Conservation (phyloP, 1,140 invertebrate genomes). For the Bilobella aurantiaca region DNA sequence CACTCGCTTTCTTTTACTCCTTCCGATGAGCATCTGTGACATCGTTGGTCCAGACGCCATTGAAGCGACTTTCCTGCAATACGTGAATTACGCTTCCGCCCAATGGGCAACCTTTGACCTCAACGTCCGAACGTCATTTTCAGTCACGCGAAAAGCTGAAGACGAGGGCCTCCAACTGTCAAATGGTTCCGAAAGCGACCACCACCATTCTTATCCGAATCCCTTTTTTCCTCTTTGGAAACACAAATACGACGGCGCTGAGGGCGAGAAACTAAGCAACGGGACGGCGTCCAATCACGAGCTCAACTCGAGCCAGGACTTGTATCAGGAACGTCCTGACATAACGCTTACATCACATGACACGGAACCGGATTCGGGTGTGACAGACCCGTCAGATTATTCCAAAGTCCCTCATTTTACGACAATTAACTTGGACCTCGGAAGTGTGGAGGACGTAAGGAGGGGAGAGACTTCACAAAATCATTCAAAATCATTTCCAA, state of each 20-base stretch:
- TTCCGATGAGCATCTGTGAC: slow-evolving; percentile 19
- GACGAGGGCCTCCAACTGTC: too few relatives aligned
- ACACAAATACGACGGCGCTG: slow-evolving; percentile 27
- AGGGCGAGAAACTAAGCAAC: slow-evolving; percentile 1
- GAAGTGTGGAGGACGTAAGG: background rate
- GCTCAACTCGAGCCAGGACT: too few relatives aligned
- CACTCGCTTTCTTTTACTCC: slow-evolving; percentile 23
- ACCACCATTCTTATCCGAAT: slow-evolving; percentile 4
- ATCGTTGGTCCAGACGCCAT: slow-evolving; percentile 20
- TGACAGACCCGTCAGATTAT: background rate
- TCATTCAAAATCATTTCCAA: background rate
- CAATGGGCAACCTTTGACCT: slow-evolving; percentile 12
- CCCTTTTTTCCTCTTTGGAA: slow-evolving; percentile 25
- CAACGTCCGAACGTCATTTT: background rate
- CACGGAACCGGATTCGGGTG: background rate
- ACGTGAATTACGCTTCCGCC: slow-evolving; percentile 21
- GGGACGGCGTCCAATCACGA: background rate
- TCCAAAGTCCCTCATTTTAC: slow-evolving; percentile 4
- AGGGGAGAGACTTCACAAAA: too few relatives aligned
- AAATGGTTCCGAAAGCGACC: background rate
- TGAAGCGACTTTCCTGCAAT: slow-evolving; percentile 21
- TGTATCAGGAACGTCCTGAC: too few relatives aligned
- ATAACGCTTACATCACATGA: too few relatives aligned
- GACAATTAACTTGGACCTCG: slow-evolving; percentile 3
- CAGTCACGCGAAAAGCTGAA: too few relatives aligned